Percentiles rank a stretch among this genome's conserved stretches.
phyloP scores from a whole-genome alignment of 2,888 invertebrate species.

The Conchocele bisecta region DNA sequence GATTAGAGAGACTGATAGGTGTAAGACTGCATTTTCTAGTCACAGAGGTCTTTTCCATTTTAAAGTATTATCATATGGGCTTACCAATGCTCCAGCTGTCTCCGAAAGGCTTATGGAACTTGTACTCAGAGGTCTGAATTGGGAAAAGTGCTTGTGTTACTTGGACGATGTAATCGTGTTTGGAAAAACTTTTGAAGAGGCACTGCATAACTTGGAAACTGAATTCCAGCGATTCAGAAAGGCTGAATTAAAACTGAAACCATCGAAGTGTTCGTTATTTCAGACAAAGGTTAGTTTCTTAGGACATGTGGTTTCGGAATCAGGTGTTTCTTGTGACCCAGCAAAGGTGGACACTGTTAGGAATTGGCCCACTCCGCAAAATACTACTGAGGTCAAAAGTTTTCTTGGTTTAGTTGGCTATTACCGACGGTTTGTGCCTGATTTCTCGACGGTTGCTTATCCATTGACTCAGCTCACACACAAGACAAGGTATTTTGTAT shows the following conservation, averaged over 20 bases:
- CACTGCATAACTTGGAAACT: no score
- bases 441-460: background rate
- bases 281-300: background rate
- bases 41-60: conserved; percentile 44
- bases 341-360: conserved; percentile 20
- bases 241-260: background rate
- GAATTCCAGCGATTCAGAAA: background rate
- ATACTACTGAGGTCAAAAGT: conserved; percentile 31
- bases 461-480: background rate
- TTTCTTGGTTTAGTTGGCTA: conserved; percentile 11
- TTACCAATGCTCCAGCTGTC: conserved; percentile 32
- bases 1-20: conserved; percentile 19
- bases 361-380: conserved; percentile 25
- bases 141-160: conserved; percentile 25
- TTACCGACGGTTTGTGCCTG: background rate
- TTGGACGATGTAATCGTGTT: conserved; percentile 42
- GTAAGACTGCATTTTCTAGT: conserved; percentile 45
- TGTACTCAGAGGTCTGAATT: conserved; percentile 23
- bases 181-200: background rate
- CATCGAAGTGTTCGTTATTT: background rate
- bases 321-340: conserved; percentile 28
- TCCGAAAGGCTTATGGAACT: conserved; percentile 43
- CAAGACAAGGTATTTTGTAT: background rate
- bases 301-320: conserved; percentile 22
- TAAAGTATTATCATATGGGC: conserved; percentile 37